Percentiles rank a stretch among this genome's conserved stretches.
These are phyloP conservation scores for Oriolus oriolus DNA, from an alignment of 2,113 vertebrate genomes.

Conservation along the genomic window DNA sequence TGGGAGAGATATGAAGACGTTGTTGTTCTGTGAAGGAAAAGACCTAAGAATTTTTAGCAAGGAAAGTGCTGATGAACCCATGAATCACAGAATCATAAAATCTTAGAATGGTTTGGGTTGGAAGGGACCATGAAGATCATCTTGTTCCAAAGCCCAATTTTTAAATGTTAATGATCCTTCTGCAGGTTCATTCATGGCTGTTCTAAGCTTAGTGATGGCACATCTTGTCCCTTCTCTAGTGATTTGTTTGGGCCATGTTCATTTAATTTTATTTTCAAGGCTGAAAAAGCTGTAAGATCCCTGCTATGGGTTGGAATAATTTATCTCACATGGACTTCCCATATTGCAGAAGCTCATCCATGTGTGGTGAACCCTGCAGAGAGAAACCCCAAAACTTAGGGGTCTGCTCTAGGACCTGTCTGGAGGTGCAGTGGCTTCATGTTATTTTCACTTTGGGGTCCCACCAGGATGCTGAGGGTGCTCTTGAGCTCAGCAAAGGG, in stretches of 20 bases:
- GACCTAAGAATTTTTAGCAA: background rate
- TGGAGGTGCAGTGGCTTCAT: rapidly evolving
- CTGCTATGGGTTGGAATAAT: background rate
- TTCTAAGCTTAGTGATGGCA: background rate
- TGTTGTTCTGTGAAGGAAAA: background rate
- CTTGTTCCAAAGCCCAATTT: background rate
- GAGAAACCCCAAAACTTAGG: background rate
- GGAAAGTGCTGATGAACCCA: background rate
- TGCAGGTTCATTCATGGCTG: background rate
- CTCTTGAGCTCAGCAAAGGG: background rate
- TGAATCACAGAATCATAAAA: background rate
- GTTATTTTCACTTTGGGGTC: background rate
- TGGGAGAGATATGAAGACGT: background rate
- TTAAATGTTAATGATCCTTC: background rate
- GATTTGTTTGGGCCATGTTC: background rate
- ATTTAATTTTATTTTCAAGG: background rate
- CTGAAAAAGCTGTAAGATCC: background rate
- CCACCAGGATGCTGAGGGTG: rapidly evolving
- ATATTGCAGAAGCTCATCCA: background rate
- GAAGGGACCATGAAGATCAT: background rate
- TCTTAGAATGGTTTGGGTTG: background rate
- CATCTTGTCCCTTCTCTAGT: background rate
- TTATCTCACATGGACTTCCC: background rate
- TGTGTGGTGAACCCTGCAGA: background rate
- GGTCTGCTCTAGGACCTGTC: background rate